Conservation (phyloP, 1,140 invertebrate genomes). For the Hyles vespertilio region DNA sequence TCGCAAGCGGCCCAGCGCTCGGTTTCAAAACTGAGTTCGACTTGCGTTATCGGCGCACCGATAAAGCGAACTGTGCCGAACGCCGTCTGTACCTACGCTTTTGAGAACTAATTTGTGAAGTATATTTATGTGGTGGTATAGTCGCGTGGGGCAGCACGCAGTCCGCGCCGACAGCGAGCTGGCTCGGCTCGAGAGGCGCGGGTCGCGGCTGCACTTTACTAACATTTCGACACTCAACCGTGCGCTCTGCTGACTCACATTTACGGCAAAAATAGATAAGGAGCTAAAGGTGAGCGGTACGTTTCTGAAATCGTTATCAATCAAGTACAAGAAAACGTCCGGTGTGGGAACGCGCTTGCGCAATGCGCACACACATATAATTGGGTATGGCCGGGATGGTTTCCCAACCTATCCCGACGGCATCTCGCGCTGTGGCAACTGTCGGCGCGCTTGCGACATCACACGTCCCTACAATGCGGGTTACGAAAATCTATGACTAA, state of each 20-base stretch:
- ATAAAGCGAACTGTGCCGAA: constrained; percentile 59
- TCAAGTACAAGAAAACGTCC: constrained; percentile 41
- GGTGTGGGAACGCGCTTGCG: constrained; percentile 35
- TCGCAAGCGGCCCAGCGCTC: constrained; percentile 70
- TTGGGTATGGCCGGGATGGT: constrained; percentile 67
- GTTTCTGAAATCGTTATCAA: constrained; percentile 36
- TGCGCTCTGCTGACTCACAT: constrained; percentile 14
- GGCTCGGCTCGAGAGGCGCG: no score
- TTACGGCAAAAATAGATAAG: constrained; percentile 15
- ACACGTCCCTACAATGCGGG: constrained; percentile 61
- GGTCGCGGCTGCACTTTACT: no score
- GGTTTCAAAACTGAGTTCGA: constrained; percentile 70
- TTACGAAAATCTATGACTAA: constrained; percentile 72
- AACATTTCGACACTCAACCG: no score
- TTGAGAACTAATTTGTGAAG: constrained; percentile 65
- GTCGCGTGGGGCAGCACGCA: no score
- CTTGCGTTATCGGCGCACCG: constrained; percentile 70
- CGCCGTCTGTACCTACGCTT: constrained; percentile 47
- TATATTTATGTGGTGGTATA: constrained; percentile 10
- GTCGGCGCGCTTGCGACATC: constrained; percentile 56
- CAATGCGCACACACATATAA: constrained; percentile 52
- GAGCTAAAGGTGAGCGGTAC: constrained; percentile 11
- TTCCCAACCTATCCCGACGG: constrained; percentile 69
- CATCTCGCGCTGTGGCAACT: constrained; percentile 61
- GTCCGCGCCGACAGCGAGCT: no score